These are phyloP conservation scores for Gambelia wislizenii DNA, from an alignment of 2,797 vertebrate species.

Conservation along the genomic window DNA sequence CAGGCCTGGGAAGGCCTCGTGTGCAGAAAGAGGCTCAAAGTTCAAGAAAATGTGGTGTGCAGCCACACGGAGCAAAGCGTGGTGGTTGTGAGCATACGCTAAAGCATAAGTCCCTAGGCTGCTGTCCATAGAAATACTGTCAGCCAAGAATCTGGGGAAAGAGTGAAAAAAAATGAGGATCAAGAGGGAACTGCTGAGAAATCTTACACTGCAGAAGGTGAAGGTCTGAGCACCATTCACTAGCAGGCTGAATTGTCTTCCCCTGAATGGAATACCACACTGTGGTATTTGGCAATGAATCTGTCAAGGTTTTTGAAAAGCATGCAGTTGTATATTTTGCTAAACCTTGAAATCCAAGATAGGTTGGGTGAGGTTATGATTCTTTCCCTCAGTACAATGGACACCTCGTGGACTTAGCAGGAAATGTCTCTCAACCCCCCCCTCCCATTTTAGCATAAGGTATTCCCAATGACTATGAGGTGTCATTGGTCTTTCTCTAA, in stretches of 20 bases:
- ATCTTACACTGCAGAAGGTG: background rate
- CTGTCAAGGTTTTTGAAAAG: background rate
- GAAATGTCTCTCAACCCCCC: too few relatives aligned
- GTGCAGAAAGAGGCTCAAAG: slow-evolving; percentile 85
- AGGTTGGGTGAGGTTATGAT: background rate
- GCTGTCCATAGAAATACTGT: slow-evolving; percentile 87
- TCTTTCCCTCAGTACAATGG: background rate
- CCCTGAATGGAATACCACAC: background rate
- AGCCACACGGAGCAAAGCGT: slow-evolving; percentile 84
- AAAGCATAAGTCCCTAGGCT: slow-evolving; percentile 87
- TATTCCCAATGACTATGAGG: too few relatives aligned
- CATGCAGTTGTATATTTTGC: background rate
- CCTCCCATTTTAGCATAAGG: too few relatives aligned
- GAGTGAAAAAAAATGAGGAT: slow-evolving; percentile 40
- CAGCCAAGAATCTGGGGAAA: slow-evolving; percentile 79
- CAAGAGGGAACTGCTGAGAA: background rate
- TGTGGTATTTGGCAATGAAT: background rate
- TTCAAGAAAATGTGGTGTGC: slow-evolving; percentile 84
- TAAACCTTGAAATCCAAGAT: background rate
- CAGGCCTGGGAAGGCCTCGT: slow-evolving; percentile 85
- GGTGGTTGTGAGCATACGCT: slow-evolving; percentile 87
- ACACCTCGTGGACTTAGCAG: too few relatives aligned
- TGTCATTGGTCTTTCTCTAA: background rate
- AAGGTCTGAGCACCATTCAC: background rate
- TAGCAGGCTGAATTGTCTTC: background rate